Conservation (phyloP, 37 sponge, comb jelly and placozoan species). For the Beroe ovata region DNA sequence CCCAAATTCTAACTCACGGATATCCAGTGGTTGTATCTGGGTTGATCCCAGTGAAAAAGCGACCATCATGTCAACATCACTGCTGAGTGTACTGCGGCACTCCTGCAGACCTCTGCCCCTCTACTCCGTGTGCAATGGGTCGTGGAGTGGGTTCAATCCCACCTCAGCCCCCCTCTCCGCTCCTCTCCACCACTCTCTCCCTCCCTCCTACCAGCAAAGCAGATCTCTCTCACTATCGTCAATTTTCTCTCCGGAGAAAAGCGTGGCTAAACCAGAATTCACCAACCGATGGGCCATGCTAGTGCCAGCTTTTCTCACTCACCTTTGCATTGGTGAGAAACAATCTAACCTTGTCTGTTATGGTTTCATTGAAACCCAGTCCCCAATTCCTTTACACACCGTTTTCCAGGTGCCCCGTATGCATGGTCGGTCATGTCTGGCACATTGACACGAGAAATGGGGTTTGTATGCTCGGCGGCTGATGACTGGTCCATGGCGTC, state of each 20-base stretch:
- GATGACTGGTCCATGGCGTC: conserved; percentile 67
- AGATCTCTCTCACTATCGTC: conserved; percentile 16
- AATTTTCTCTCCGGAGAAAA: conserved; percentile 6
- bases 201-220: not conserved
- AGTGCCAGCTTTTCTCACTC: conserved; percentile 54
- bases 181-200: not conserved
- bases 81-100: not conserved
- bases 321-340: conserved; percentile 45
- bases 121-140: conserved; percentile 1
- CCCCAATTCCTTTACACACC: no score
- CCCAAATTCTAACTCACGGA: no score
- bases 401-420: conserved; percentile 58
- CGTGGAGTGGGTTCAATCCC: not conserved
- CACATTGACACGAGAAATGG: conserved; percentile 37
- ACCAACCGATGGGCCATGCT: conserved; percentile 54
- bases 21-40: no score
- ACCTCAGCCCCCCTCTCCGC: not conserved
- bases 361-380: no score
- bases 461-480: conserved; percentile 61
- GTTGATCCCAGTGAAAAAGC: no score
- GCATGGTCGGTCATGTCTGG: conserved; percentile 58
- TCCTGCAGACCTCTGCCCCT: conserved; percentile 4
- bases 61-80: not conserved
- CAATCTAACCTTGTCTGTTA: no score
- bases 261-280: not conserved